These are phyloP conservation scores for Archips xylosteana DNA, from an alignment of 2,888 invertebrate genomes.

Conservation along the genomic window DNA sequence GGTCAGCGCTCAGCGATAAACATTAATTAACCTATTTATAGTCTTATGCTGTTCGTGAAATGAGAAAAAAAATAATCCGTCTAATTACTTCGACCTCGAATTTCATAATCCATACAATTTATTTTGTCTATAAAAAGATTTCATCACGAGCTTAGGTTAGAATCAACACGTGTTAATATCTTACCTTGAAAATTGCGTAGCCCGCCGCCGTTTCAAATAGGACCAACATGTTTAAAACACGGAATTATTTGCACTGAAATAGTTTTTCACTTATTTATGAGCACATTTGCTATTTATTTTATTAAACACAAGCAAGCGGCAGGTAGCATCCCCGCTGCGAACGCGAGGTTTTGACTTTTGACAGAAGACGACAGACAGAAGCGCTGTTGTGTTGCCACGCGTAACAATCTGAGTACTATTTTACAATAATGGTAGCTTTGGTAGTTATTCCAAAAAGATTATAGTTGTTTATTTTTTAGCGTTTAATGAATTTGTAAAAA, in stretches of 20 bases:
- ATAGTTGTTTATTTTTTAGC: no score
- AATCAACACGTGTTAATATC: slow-evolving; percentile 70
- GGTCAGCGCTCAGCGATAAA: slow-evolving; percentile 15
- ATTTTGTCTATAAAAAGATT: not conserved
- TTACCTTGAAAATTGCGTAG: slow-evolving; percentile 97
- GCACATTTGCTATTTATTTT: slow-evolving; percentile 28
- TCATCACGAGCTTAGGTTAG: slow-evolving; percentile 60
- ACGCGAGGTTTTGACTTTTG: slow-evolving; percentile 30
- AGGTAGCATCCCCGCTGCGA: slow-evolving; percentile 14
- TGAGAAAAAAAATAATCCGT: not conserved
- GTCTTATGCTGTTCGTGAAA: not conserved
- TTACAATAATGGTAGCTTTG: no score
- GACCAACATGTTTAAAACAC: slow-evolving; percentile 90
- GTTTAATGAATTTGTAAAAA: no score
- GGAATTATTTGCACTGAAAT: slow-evolving; percentile 44
- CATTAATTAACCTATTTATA: slow-evolving; percentile 32
- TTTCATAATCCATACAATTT: not conserved
- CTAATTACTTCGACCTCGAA: not conserved
- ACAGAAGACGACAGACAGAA: slow-evolving; percentile 3
- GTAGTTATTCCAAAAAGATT: no score
- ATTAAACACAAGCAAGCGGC: slow-evolving; percentile 18
- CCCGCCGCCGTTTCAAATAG: slow-evolving; percentile 97
- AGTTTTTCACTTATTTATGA: slow-evolving; percentile 31
- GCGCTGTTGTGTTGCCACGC: no score
- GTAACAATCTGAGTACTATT: no score